Base-by-base conservation (phyloP, 2,888 invertebrate genomes). In the Baccha elongata region DNA sequence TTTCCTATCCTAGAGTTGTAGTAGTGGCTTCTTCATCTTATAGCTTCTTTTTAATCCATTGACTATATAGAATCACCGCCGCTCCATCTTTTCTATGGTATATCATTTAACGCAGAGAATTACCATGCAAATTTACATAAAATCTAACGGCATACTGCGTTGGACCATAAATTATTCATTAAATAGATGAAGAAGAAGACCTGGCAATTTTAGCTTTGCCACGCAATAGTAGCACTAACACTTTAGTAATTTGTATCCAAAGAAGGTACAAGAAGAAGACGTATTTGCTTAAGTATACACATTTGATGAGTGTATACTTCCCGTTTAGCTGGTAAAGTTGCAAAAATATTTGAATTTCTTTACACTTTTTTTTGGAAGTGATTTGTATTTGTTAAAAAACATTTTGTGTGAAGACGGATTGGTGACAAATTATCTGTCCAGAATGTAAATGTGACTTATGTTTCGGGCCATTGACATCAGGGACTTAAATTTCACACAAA, bases 121-220 rank as follows among this genome's bases (percentile, higher is more conserved):
- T 71, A 76, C 53, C 76, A 76, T 69, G 50, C 65, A 52, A 71
- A 81, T 81, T 81, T 81, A 62, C 81, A 81, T 78, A 83, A 83
- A 73, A 73, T 83, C 76, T 83, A 83, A 83, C 83, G 76, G 83
- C 19, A 64, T 21, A 44, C 35, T 62, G 68, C 37, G 76, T 73
- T 73, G 76, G 76, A 64, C 72, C 78, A 83, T 83, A 78, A 83
- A 83, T 83, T 78, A 78, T 83, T 83, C 83, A 83, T 83, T 78
- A 68, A 50, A 53, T 46, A 37, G 23, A 53, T 37, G 37, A 65
- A 42, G 55, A n/a, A 53, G n/a, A 44, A 60, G 17, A 60, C 44
- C n/a, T 60, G 29, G 60, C 44, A 60, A 44, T 17, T 58, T 40
- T 40, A 21, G 19, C n/a, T 35, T 46, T 23, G 53, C n/a, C n/a